Percentiles rank a stretch among this genome's conserved stretches.
These are phyloP conservation scores for Erpobdella octoculata DNA, from an alignment of 2,888 invertebrate species.

Conservation along the genomic window DNA sequence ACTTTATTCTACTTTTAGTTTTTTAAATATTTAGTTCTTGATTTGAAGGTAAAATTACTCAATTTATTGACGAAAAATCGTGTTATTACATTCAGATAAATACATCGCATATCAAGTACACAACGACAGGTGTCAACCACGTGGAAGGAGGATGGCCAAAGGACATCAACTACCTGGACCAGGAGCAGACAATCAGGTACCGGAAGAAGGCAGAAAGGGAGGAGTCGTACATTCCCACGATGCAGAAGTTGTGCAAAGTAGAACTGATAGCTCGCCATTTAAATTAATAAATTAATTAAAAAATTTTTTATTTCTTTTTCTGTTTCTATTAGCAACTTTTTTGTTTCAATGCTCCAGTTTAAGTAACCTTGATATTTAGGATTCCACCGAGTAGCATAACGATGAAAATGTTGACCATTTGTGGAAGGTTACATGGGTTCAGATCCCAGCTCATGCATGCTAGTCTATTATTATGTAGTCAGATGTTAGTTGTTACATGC, in stretches of 20 bases:
- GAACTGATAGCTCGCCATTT: not conserved
- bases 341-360: not conserved
- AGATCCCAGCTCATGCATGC: too few species aligned
- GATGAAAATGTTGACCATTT: too few species aligned
- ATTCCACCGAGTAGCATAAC: too few species aligned
- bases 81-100: slow-evolving; percentile 19
- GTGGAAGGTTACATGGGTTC: too few species aligned
- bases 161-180: slow-evolving; percentile 27
- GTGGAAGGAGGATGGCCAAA: slow-evolving; percentile 32
- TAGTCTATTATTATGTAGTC: too few species aligned
- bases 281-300: not conserved
- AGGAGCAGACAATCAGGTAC: slow-evolving; percentile 28
- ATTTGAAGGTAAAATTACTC: too few species aligned
- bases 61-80: not conserved
- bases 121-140: slow-evolving; percentile 26
- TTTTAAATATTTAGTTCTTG: not conserved
- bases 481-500: too few species aligned
- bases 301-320: not conserved
- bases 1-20: not conserved
- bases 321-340: not conserved
- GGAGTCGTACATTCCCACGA: slow-evolving; percentile 29
- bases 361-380: not conserved
- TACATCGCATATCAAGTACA: slow-evolving; percentile 25
- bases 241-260: slow-evolving; percentile 21
- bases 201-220: slow-evolving; percentile 31